Evolutionary conservation across 30 jellyfish, hydroid and myxozoan genomes (phyloP).

Genomic region (Hydractinia echinata): DNA sequence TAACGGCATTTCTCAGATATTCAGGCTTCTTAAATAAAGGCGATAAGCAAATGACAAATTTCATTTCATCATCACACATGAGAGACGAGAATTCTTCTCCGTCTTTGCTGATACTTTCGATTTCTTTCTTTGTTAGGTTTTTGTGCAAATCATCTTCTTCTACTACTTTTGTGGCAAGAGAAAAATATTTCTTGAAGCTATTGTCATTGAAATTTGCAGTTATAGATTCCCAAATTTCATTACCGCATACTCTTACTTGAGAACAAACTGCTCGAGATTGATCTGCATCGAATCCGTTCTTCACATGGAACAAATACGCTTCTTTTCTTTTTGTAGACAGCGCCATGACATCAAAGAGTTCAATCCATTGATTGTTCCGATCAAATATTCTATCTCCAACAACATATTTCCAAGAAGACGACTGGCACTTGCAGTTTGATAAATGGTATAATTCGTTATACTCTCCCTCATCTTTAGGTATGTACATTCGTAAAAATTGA

Average conservation of each 20-base stretch:
- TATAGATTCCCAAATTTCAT: background rate
- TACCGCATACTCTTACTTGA: slow-evolving; percentile 7
- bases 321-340: background rate
- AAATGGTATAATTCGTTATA: slow-evolving; percentile 15
- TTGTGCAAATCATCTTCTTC: background rate
- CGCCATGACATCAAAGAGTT: slow-evolving; percentile 20
- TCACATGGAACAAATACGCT: slow-evolving; percentile 15
- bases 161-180: background rate
- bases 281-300: background rate
- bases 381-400: slow-evolving; percentile 8
- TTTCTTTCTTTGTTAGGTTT: background rate
- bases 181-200: background rate
- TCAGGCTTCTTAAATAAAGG: background rate
- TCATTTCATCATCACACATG: background rate
- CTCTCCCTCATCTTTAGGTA: slow-evolving; percentile 5
- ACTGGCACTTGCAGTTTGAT: slow-evolving; percentile 4
- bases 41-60: background rate
- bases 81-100: background rate
- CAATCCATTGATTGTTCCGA: background rate
- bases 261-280: background rate
- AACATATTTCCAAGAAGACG: slow-evolving; percentile 2
- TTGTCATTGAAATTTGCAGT: background rate
- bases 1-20: background rate
- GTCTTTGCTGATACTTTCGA: background rate
- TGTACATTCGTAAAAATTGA: slow-evolving; percentile 12